A percentile compares a stretch with the other conserved stretches of the same genome.
Conservation (phyloP, 2,113 vertebrate genomes). For the Thunnus maccoyii region DNA sequence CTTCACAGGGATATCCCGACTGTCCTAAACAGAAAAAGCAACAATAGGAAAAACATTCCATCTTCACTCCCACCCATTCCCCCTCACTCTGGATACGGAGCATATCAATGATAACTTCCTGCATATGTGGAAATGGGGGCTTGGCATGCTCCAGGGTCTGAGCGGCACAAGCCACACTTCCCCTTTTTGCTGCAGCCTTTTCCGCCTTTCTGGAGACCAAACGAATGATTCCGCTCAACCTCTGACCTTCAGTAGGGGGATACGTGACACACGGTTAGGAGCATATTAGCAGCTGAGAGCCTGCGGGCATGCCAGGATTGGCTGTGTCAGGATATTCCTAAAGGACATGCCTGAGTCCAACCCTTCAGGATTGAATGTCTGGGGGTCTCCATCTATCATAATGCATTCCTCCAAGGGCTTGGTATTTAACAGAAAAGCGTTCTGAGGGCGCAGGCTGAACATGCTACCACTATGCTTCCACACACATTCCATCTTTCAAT, state of each 20-base stretch:
- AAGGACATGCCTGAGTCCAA: constrained; percentile 65
- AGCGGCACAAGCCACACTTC: constrained; percentile 44
- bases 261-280: constrained; percentile 66
- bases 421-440: constrained; percentile 59
- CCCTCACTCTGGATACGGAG: constrained; percentile 26
- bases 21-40: neutral
- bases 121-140: constrained; percentile 45
- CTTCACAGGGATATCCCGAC: neutral
- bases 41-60: neutral
- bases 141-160: constrained; percentile 25
- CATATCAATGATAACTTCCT: constrained; percentile 54
- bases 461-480: neutral
- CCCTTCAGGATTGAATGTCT: constrained; percentile 65
- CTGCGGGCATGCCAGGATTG: constrained; percentile 59
- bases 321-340: constrained; percentile 76
- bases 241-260: constrained; percentile 68
- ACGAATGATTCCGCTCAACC: constrained; percentile 70
- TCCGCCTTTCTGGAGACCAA: constrained; percentile 56
- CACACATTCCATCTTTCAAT: constrained; percentile 26
- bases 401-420: constrained; percentile 57
- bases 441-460: constrained; percentile 41
- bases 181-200: constrained; percentile 28
- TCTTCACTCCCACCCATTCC: neutral
- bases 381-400: constrained; percentile 60
- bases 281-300: constrained; percentile 77